phyloP scores from a whole-genome alignment of 1,140 invertebrate species.

The Pseudobourletiella spinata region DNA sequence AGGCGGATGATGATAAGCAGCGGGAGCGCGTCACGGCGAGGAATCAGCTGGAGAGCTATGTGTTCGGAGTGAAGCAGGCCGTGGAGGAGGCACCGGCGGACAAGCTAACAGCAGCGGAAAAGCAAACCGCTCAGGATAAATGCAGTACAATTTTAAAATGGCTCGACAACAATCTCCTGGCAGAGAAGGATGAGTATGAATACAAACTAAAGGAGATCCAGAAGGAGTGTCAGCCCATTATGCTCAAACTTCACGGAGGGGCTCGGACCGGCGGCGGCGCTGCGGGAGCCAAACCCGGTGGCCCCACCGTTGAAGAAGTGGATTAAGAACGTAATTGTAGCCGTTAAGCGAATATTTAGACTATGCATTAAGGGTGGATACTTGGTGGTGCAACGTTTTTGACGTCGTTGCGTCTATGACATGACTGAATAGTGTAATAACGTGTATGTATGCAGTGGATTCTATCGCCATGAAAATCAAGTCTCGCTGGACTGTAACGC shows the following conservation, averaged over 20 bases:
- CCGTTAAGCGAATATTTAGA: too few relatives aligned
- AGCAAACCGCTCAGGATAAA: slow-evolving; percentile 47
- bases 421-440: too few relatives aligned
- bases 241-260: slow-evolving; percentile 38
- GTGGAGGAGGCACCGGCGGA: slow-evolving; percentile 50
- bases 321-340: too few relatives aligned
- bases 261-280: background rate
- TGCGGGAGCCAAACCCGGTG: background rate
- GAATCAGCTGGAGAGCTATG: slow-evolving; percentile 74
- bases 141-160: slow-evolving; percentile 40
- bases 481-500: too few relatives aligned
- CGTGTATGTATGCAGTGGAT: too few relatives aligned
- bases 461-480: too few relatives aligned
- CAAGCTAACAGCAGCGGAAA: slow-evolving; percentile 53
- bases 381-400: too few relatives aligned
- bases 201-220: slow-evolving; percentile 43
- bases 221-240: slow-evolving; percentile 37
- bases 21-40: slow-evolving; percentile 52
- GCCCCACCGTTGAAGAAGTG: slow-evolving; percentile 8
- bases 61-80: slow-evolving; percentile 70
- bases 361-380: too few relatives aligned
- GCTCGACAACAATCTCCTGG: slow-evolving; percentile 48
- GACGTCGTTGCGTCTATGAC: too few relatives aligned
- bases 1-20: slow-evolving; percentile 56
- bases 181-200: slow-evolving; percentile 45